Evolutionary conservation across 2,888 invertebrate genomes (phyloP).

Genomic region (Trypoxylon attenuatum): DNA sequence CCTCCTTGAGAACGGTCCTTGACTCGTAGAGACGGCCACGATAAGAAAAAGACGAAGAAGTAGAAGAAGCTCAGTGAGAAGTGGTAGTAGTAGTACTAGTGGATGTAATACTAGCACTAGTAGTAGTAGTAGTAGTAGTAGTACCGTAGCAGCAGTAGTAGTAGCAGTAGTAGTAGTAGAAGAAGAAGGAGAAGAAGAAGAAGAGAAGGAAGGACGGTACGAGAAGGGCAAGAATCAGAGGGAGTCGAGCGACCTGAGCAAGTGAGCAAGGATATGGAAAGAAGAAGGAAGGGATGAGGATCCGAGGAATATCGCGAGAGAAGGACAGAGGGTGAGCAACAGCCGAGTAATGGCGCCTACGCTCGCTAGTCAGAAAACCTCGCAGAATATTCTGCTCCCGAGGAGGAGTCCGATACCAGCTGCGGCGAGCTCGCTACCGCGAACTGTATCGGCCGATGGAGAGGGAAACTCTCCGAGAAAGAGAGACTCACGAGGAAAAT

Average conservation of each 20-base stretch:
- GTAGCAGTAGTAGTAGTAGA: constrained; percentile 43
- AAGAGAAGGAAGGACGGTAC: constrained; percentile 18
- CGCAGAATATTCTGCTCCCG: constrained; percentile 53
- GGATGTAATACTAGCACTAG: too few relatives aligned
- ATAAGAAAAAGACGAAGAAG: constrained; percentile 47
- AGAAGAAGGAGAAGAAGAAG: constrained; percentile 27
- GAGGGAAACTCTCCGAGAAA: constrained; percentile 6
- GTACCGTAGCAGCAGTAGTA: constrained; percentile 20
- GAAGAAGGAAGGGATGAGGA: constrained; percentile 31
- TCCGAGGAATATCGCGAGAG: constrained; percentile 41
- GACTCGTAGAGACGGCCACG: constrained; percentile 66
- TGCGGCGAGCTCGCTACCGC: constrained; percentile 24
- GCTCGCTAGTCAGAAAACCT: constrained; percentile 51
- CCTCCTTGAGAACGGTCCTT: constrained; percentile 75
- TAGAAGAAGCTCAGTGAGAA: constrained; percentile 13
- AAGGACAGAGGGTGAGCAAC: constrained; percentile 36
- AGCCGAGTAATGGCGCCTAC: constrained; percentile 61
- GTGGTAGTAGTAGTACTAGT: background rate
- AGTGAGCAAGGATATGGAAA: too few relatives aligned
- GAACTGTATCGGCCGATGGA: too few relatives aligned
- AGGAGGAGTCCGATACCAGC: constrained; percentile 25
- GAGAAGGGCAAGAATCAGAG: constrained; percentile 4
- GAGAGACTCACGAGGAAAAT: constrained; percentile 32
- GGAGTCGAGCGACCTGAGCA: constrained; percentile 28
- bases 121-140: constrained; percentile 15